Evolutionary conservation across 2,888 invertebrate genomes (phyloP), one percentile per base, ranked within the genome.

Genomic region (Drosophila kanekoi): DNA sequence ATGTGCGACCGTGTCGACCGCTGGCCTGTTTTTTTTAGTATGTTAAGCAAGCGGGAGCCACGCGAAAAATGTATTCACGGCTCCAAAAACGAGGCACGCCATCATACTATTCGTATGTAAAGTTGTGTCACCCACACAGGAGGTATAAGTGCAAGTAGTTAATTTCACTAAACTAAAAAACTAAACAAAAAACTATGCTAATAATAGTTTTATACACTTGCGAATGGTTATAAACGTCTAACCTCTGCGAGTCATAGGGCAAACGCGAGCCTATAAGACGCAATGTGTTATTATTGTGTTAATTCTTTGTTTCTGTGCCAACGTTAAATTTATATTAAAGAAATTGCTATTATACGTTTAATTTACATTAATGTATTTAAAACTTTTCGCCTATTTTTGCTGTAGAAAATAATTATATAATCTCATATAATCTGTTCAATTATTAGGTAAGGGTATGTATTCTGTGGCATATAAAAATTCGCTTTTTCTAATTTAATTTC

Each of bases 11-110:
- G 33, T 43, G 14, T 38, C 49, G 23, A 51, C 45, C 28, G 38
- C 20, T 41, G 54, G 28, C 59, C 23, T 54, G 40, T 38, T 64
- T 37, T 61, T 61, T 58, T 58, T 40, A 41, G 47, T 20, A 54
- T 62, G 45, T 18, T 23, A 54, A 58, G 23, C 33, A 32, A 33
- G 35, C 20, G 51, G 20, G n/a, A 60, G 23, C 9, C 53, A 11
- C 9, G 20, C 18, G 10, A 32, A 58, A 74, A 57, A 32, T 16
- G 38, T 41, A 65, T 14, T 32, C 49, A 56, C 33, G 38, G 33
- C 33, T 11, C 28, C 23, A 48, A 32, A 40, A 40, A 38, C 45
- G 40, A 51, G 28, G 51, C 52, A 41, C 56, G 64, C 48, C 49
- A 70, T 38, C 33, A 28, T 45, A 40, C 33, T 57, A 20, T 49